Evolutionary conservation across 2,888 invertebrate genomes (phyloP).

Genomic region (Athrips mouffetella): DNA sequence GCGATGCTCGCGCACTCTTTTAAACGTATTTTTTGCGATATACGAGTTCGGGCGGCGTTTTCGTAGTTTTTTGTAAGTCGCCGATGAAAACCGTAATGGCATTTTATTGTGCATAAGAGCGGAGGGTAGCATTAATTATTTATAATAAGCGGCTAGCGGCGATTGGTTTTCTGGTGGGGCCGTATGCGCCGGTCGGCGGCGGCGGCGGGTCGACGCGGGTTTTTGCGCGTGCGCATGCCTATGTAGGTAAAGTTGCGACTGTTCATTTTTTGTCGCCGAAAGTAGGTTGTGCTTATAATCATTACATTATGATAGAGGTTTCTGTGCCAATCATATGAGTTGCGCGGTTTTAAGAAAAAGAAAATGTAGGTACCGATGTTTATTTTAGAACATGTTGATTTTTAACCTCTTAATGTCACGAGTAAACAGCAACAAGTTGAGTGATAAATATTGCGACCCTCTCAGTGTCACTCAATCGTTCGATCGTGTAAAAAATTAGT

Average conservation of each 20-base stretch:
- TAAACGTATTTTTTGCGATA: constrained; percentile 64
- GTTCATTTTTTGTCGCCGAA: constrained; percentile 21
- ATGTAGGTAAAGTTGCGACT: constrained; percentile 17
- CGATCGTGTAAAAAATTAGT: no score
- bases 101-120: constrained; percentile 77
- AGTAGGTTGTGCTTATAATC: constrained; percentile 43
- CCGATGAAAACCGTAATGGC: constrained; percentile 77
- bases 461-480: no score
- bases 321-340: constrained; percentile 36
- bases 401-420: no score
- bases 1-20: constrained; percentile 73
- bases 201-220: constrained; percentile 3
- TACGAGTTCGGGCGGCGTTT: constrained; percentile 63
- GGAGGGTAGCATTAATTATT: constrained; percentile 76
- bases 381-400: constrained; percentile 9
- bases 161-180: constrained; percentile 54
- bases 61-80: constrained; percentile 66
- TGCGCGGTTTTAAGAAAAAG: constrained; percentile 28
- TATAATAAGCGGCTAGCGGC: constrained; percentile 75
- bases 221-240: constrained; percentile 15
- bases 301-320: no score
- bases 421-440: no score
- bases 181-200: constrained; percentile 28
- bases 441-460: no score
- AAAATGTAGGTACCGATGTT: constrained; percentile 15